Percentiles rank a stretch among this genome's conserved stretches.
phyloP scores from a whole-genome alignment of 2,797 vertebrate species.

The Premnoplex brunnescens region DNA sequence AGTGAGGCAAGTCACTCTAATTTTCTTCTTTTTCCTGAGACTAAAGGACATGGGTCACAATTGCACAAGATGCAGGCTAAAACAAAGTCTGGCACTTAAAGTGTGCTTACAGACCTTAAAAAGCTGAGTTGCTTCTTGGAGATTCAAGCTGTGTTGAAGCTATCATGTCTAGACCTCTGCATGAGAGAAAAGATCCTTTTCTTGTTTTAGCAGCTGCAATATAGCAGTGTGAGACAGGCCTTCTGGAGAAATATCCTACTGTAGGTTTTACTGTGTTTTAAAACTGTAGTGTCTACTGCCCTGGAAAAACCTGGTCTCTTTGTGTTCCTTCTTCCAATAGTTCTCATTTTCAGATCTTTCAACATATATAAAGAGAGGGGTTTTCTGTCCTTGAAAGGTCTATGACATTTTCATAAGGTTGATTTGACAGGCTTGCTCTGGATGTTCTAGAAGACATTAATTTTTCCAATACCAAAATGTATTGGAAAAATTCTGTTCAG shows the following conservation, averaged over 20 bases:
- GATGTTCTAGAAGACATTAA: neutral
- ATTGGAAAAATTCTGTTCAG: neutral
- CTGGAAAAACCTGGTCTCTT: neutral
- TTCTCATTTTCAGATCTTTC: neutral
- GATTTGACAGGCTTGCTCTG: neutral
- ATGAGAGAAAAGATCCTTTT: neutral
- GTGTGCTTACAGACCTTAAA: neutral
- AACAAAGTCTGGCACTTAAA: neutral
- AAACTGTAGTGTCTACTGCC: neutral
- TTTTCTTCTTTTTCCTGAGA: neutral
- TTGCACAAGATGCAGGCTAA: neutral
- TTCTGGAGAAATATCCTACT: neutral
- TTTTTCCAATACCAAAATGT: neutral
- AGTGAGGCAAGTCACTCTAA: neutral
- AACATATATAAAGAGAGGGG: accelerated
- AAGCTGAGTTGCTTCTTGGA: neutral
- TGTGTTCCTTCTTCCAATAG: neutral
- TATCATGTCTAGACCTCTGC: neutral
- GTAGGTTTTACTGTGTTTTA: neutral
- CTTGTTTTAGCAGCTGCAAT: neutral
- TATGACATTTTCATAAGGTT: neutral
- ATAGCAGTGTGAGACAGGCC: neutral
- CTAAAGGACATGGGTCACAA: neutral
- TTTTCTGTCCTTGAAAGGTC: neutral
- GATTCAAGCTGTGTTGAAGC: neutral